Evolutionary conservation across 2,888 invertebrate genomes (phyloP).

Genomic region (Nectonema munidae): DNA sequence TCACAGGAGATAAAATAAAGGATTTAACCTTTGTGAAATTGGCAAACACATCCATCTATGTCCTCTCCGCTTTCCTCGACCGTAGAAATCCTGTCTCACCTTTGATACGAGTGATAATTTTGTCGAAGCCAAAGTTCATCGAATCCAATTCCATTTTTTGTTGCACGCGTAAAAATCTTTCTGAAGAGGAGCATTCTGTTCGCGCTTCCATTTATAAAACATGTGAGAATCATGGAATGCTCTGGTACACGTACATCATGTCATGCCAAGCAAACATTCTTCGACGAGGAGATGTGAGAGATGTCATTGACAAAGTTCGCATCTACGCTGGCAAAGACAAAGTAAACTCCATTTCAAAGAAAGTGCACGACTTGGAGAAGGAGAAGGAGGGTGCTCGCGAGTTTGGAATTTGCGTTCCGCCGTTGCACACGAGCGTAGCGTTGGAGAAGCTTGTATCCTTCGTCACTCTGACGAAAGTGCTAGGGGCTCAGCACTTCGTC

Average conservation of each 20-base stretch:
- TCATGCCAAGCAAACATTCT: constrained; percentile 20
- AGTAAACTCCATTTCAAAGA: neutral
- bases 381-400: neutral
- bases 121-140: too few relatives aligned
- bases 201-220: constrained; percentile 20
- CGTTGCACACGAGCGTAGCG: neutral
- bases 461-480: neutral
- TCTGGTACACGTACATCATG: constrained; percentile 22
- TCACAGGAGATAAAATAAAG: too few relatives aligned
- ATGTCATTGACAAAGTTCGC: too few relatives aligned
- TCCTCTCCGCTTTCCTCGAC: too few relatives aligned
- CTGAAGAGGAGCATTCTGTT: neutral
- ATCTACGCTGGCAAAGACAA: too few relatives aligned
- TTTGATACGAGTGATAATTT: too few relatives aligned
- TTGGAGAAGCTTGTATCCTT: neutral
- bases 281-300: too few relatives aligned
- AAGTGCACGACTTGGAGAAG: neutral
- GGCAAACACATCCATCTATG: too few relatives aligned
- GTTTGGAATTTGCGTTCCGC: constrained; percentile 6
- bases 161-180: too few relatives aligned
- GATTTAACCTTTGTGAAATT: too few relatives aligned
- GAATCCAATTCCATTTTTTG: too few relatives aligned
- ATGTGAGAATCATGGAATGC: constrained; percentile 23
- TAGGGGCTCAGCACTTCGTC: neutral
- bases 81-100: too few relatives aligned